Percentiles rank a stretch among this genome's conserved stretches.
Conservation (phyloP, 2,888 invertebrate species). For the Tricholauxania praeusta region DNA sequence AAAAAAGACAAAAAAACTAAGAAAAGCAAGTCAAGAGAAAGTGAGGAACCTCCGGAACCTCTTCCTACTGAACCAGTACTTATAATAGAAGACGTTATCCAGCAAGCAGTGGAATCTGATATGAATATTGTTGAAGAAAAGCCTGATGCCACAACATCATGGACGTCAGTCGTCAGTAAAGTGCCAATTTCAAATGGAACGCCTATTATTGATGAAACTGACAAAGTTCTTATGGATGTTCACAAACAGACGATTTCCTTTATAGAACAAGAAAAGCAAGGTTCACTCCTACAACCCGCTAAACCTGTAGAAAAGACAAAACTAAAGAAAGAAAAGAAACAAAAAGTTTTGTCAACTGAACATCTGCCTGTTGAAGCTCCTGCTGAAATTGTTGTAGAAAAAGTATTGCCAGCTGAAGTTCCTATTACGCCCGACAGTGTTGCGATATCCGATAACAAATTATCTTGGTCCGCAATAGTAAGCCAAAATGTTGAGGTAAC, state of each 20-base stretch:
- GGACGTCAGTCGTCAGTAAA: constrained; percentile 37
- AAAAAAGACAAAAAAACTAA: constrained; percentile 16
- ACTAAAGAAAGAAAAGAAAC: constrained; percentile 33
- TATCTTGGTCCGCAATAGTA: constrained; percentile 52
- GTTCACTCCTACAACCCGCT: constrained; percentile 14
- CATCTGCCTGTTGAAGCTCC: background rate
- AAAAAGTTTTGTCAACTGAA: constrained; percentile 5
- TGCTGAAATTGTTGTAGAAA: background rate
- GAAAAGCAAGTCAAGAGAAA: constrained; percentile 17
- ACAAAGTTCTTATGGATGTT: background rate
- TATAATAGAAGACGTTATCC: no score
- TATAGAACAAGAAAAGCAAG: constrained; percentile 25
- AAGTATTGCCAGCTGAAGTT: background rate
- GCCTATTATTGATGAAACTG: background rate
- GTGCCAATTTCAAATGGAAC: no score
- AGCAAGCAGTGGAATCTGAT: background rate
- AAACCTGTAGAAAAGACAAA: background rate
- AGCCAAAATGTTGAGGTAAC: constrained; percentile 24
- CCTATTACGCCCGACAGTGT: background rate
- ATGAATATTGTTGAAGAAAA: background rate
- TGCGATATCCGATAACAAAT: background rate
- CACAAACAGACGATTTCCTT: constrained; percentile 3
- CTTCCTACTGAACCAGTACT: background rate
- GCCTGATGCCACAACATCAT: constrained; percentile 20
- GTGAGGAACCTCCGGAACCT: background rate